Percentiles rank a stretch among this genome's conserved stretches.
phyloP scores from a whole-genome alignment of 2,113 vertebrate species.

The Campylomormyrus numenius region DNA sequence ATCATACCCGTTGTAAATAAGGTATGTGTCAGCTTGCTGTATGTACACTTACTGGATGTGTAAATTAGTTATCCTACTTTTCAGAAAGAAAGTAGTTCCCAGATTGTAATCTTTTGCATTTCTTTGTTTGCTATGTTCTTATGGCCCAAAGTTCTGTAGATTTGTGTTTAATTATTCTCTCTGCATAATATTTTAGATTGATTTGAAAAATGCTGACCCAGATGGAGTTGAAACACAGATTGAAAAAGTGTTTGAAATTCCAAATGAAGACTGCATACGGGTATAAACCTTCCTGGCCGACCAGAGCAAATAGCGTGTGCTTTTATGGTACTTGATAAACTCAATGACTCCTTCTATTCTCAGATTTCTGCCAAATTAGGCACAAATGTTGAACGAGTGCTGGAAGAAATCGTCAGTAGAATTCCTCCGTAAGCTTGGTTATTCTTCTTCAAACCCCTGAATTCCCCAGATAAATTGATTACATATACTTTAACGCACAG shows the following conservation, averaged over 20 bases:
- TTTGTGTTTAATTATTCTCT: slow-evolving; percentile 7
- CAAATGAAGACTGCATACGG: slow-evolving; percentile 76
- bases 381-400: slow-evolving; percentile 80
- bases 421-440: slow-evolving; percentile 79
- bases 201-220: slow-evolving; percentile 91
- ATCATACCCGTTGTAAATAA: slow-evolving; percentile 96
- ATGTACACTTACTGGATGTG: not conserved
- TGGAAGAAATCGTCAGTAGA: slow-evolving; percentile 75
- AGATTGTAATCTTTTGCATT: not conserved
- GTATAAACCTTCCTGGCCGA: slow-evolving; percentile 46
- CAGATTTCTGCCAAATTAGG: slow-evolving; percentile 95
- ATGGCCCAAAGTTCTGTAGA: not conserved
- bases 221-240: slow-evolving; percentile 85
- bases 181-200: slow-evolving; percentile 69
- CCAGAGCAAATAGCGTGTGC: not conserved
- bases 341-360: slow-evolving; percentile 27
- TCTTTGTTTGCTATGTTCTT: not conserved
- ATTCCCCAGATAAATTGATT: not conserved
- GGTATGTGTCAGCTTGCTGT: slow-evolving; percentile 55
- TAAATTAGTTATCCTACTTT: not conserved
- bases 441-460: not conserved
- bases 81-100: not conserved
- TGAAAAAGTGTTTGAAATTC: slow-evolving; percentile 90
- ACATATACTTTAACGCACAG: not conserved
- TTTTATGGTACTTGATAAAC: not conserved